These are phyloP conservation scores for Gisinianus flammeolus DNA, from an alignment of 2,888 invertebrate genomes.

Conservation along the genomic window DNA sequence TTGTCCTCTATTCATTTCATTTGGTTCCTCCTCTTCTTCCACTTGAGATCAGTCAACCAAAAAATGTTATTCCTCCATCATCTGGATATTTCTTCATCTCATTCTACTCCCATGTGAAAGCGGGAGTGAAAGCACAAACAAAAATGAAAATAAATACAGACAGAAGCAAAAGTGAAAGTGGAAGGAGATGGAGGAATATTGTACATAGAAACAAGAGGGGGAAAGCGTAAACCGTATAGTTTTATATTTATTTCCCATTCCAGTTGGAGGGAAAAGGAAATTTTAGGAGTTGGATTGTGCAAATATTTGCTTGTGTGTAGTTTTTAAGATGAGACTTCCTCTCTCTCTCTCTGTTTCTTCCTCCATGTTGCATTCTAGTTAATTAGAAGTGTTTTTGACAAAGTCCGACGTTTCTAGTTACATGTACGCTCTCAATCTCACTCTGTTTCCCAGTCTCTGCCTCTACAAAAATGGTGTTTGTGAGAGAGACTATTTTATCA, in stretches of 20 bases:
- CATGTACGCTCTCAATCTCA: constrained; percentile 36
- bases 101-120: too few relatives aligned
- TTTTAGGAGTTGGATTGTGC: constrained; percentile 23
- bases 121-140: too few relatives aligned
- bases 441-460: constrained; percentile 24
- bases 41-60: constrained; percentile 1
- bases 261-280: constrained; percentile 5
- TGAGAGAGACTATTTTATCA: too few relatives aligned
- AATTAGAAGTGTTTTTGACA: constrained; percentile 24
- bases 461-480: too few relatives aligned
- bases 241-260: neutral
- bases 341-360: neutral
- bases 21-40: neutral
- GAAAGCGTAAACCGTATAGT: too few relatives aligned
- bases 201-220: too few relatives aligned
- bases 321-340: constrained; percentile 4
- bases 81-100: neutral
- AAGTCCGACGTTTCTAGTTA: too few relatives aligned
- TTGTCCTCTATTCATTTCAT: constrained; percentile 1
- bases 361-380: neutral
- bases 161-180: neutral
- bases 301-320: constrained; percentile 13
- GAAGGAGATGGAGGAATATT: too few relatives aligned
- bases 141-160: neutral
- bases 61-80: too few relatives aligned